phyloP scores from a whole-genome alignment of 2,797 vertebrate species.

The Aythya fuligula region DNA sequence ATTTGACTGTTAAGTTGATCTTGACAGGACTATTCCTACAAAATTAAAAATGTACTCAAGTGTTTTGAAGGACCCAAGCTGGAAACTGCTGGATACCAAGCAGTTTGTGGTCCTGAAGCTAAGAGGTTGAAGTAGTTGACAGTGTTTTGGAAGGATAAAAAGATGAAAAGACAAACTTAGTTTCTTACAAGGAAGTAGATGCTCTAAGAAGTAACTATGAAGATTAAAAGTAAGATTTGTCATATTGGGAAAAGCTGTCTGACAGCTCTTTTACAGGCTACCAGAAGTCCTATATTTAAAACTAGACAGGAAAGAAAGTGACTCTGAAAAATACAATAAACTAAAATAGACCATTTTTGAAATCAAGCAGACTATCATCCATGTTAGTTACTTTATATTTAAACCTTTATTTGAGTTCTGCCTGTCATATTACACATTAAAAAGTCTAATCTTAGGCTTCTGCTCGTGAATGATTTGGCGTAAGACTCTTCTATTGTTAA shows the following conservation, averaged over 20 bases:
- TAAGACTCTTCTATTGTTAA: background rate
- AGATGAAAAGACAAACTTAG: background rate
- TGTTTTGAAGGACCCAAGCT: background rate
- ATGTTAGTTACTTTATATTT: background rate
- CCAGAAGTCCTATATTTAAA: background rate
- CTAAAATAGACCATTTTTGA: background rate
- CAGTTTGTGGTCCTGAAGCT: background rate
- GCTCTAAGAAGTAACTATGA: background rate
- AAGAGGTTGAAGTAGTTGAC: background rate
- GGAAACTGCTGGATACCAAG: background rate
- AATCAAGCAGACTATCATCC: background rate
- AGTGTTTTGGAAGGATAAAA: background rate
- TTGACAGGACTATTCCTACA: background rate
- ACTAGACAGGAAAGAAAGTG: background rate
- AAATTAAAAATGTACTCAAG: background rate
- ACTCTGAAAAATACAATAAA: background rate
- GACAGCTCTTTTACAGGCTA: background rate
- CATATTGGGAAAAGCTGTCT: background rate
- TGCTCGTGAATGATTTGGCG: background rate
- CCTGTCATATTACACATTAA: background rate
- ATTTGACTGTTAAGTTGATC: background rate
- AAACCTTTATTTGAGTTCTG: background rate
- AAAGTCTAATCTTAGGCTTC: background rate
- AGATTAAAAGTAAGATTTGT: background rate
- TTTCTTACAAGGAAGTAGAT: background rate